Evolutionary conservation across 2,113 vertebrate genomes (phyloP).

Genomic region (Speoplatyrhinus poulsoni): DNA sequence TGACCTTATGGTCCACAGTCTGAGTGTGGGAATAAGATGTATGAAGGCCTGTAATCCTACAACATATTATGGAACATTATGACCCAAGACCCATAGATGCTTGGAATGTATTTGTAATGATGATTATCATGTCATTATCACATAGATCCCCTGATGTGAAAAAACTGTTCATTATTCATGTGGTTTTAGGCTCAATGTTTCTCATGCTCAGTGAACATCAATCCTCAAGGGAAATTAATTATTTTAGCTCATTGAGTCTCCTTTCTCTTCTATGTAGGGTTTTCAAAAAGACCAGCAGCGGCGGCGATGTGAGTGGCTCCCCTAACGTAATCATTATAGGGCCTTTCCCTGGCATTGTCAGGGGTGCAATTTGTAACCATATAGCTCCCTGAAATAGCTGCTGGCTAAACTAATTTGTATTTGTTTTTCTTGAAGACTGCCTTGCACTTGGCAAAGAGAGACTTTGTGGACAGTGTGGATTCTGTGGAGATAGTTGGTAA

Average conservation of each 20-base stretch:
- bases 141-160: too few species aligned
- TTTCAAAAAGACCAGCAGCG: constrained; percentile 87
- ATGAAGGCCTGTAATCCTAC: not conserved
- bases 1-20: constrained; percentile 10
- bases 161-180: too few species aligned
- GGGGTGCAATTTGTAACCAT: constrained; percentile 39
- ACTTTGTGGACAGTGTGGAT: constrained; percentile 85
- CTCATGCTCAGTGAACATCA: too few species aligned
- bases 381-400: constrained; percentile 54
- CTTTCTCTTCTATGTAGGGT: constrained; percentile 69
- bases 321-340: constrained; percentile 47
- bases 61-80: not conserved
- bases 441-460: constrained; percentile 87
- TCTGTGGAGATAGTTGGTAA: constrained; percentile 81
- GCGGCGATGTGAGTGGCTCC: constrained; percentile 78
- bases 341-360: constrained; percentile 27
- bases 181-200: too few species aligned
- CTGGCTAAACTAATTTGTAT: constrained; percentile 7
- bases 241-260: not conserved
- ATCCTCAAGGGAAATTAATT: not conserved
- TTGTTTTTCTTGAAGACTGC: constrained; percentile 74
- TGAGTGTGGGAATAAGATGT: too few species aligned
- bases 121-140: too few species aligned
- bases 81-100: not conserved
- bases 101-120: too few species aligned